Evolutionary conservation across 2,797 vertebrate genomes (phyloP).

Genomic region (Scolopax rusticola): DNA sequence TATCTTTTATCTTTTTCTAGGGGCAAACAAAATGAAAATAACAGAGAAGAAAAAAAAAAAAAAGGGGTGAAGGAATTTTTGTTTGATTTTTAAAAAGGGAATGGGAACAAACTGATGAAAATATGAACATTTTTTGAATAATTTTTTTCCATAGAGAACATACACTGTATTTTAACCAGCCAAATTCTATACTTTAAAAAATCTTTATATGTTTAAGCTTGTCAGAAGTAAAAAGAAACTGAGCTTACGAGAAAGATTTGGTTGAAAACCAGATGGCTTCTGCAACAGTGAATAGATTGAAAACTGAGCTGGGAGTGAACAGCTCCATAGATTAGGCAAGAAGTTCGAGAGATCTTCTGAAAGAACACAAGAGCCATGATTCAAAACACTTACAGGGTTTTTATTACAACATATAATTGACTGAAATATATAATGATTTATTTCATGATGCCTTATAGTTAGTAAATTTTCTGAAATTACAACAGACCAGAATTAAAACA

Average conservation of each 20-base stretch:
- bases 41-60: background rate
- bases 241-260: background rate
- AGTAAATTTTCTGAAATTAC: conserved; percentile 38
- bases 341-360: conserved; percentile 54
- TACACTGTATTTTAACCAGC: background rate
- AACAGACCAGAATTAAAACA: conserved; percentile 38
- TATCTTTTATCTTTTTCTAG: background rate
- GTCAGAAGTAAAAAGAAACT: background rate
- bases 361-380: conserved; percentile 19
- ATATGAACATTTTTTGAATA: accelerated
- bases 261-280: conserved; percentile 64
- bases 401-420: conserved; percentile 58
- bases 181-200: background rate
- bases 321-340: conserved; percentile 19
- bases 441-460: conserved; percentile 8
- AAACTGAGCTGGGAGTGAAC: conserved; percentile 35
- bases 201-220: background rate
- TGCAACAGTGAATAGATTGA: conserved; percentile 44
- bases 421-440: conserved; percentile 33
- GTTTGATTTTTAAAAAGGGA: background rate
- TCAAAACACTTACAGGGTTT: conserved; percentile 42
- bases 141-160: background rate
- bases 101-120: background rate
- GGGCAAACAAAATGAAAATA: background rate
- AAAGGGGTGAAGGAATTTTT: background rate